A percentile compares a stretch with the other conserved stretches of the same genome.
Evolutionary conservation across 2,888 invertebrate species (phyloP).

Genomic region (Tetramorium bicarinatum): DNA sequence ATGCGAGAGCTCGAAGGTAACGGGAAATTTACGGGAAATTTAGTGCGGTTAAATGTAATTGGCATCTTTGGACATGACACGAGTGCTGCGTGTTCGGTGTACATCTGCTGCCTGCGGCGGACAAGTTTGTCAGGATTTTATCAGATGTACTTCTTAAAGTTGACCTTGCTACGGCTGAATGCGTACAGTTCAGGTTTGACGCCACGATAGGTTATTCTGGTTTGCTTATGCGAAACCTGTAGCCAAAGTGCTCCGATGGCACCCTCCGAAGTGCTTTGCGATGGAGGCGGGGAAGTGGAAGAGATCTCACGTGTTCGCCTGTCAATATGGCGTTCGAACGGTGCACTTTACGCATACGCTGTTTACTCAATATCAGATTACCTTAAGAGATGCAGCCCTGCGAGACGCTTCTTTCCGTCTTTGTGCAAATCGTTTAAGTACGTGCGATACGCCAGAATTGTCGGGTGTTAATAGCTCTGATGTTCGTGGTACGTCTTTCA

Average conservation of each 20-base stretch:
- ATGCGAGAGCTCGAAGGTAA: not conserved
- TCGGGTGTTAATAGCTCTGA: not conserved
- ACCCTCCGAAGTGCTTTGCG: conserved; percentile 56
- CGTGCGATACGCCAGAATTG: conserved; percentile 9
- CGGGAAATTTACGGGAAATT: not conserved
- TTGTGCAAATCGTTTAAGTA: conserved; percentile 30
- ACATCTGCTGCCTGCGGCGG: not conserved
- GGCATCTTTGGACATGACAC: not conserved
- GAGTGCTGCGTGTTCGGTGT: not conserved
- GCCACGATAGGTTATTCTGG: conserved; percentile 33
- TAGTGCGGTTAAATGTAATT: not conserved
- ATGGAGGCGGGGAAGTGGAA: conserved; percentile 53
- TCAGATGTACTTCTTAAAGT: not conserved
- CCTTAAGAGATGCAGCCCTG: conserved; percentile 40
- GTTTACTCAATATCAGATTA: conserved; percentile 72
- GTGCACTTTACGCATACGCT: conserved; percentile 69
- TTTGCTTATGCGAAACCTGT: conserved; percentile 60
- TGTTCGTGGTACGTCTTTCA: not conserved
- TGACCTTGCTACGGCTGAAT: conserved; percentile 21
- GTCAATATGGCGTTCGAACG: conserved; percentile 73
- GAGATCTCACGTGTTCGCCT: conserved; percentile 73
- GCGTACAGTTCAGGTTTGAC: conserved; percentile 10
- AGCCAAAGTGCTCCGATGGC: conserved; percentile 65
- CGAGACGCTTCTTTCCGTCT: conserved; percentile 35
- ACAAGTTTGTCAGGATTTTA: not conserved